Conservation (phyloP, 2,113 vertebrate genomes). For the Ceuthmochares aereus region DNA sequence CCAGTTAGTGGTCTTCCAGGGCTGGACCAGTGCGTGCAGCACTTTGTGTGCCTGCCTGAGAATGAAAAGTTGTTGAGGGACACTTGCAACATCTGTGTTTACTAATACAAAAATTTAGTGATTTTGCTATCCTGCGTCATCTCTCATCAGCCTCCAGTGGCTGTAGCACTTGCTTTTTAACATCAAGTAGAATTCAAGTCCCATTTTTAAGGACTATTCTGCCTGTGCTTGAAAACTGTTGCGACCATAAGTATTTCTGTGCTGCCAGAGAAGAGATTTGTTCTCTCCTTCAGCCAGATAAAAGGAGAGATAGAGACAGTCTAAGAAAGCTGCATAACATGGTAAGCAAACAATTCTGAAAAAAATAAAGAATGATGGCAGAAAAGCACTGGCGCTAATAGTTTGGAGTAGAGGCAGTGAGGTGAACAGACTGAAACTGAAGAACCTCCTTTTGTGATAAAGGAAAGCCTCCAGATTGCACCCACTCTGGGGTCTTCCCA, state of each 20-base stretch:
- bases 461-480: not conserved
- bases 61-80: not conserved
- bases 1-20: not conserved
- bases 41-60: not conserved
- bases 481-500: not conserved
- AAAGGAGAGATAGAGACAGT: not conserved
- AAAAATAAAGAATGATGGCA: not conserved
- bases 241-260: not conserved
- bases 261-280: not conserved
- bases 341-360: not conserved
- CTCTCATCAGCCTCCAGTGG: not conserved
- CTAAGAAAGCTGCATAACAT: not conserved
- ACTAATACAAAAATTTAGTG: not conserved
- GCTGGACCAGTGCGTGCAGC: not conserved
- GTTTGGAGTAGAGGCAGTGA: not conserved
- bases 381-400: not conserved
- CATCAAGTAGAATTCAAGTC: not conserved
- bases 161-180: not conserved
- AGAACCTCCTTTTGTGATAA: not conserved
- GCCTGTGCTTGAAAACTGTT: not conserved
- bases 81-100: not conserved
- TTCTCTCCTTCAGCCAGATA: not conserved
- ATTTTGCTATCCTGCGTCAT: not conserved
- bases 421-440: not conserved
- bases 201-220: not conserved